Percentiles rank a stretch among this genome's conserved stretches.
Conservation (phyloP, 2,797 vertebrate species). For the Leptodactylus fallax region DNA sequence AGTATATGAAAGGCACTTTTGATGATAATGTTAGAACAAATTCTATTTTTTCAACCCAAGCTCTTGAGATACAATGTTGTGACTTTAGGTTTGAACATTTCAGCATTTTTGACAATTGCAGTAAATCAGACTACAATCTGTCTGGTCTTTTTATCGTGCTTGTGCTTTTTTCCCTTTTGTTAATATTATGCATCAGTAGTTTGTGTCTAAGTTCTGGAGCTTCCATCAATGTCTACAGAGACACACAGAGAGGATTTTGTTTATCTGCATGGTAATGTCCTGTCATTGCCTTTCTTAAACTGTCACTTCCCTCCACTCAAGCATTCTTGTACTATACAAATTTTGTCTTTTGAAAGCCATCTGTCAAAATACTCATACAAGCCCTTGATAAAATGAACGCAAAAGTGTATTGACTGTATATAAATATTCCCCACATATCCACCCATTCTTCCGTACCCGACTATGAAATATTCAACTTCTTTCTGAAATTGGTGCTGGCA, state of each 20-base stretch:
- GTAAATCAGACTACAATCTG: neutral
- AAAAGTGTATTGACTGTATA: neutral
- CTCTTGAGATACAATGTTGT: neutral
- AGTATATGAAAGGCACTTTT: too few relatives aligned
- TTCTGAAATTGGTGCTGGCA: neutral
- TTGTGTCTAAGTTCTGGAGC: neutral
- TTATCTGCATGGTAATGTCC: slow-evolving; percentile 26
- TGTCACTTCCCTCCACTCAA: slow-evolving; percentile 22
- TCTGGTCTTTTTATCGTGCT: neutral
- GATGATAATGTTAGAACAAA: too few relatives aligned
- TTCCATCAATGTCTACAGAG: slow-evolving; percentile 25
- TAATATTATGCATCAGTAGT: slow-evolving; percentile 35
- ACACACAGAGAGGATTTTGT: neutral
- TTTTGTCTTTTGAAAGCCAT: slow-evolving; percentile 9
- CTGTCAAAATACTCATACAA: slow-evolving; percentile 26
- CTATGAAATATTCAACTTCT: neutral
- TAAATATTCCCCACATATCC: neutral
- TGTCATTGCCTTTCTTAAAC: slow-evolving; percentile 4
- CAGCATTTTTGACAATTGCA: neutral
- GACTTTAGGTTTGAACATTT: neutral
- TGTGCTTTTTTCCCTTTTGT: slow-evolving; percentile 9
- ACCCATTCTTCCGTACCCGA: neutral
- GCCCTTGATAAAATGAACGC: neutral
- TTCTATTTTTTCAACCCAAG: too few relatives aligned
- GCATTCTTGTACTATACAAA: slow-evolving; percentile 12